Conservation (phyloP, 2,113 vertebrate species). For the Machaerirhynchus nigripectus region DNA sequence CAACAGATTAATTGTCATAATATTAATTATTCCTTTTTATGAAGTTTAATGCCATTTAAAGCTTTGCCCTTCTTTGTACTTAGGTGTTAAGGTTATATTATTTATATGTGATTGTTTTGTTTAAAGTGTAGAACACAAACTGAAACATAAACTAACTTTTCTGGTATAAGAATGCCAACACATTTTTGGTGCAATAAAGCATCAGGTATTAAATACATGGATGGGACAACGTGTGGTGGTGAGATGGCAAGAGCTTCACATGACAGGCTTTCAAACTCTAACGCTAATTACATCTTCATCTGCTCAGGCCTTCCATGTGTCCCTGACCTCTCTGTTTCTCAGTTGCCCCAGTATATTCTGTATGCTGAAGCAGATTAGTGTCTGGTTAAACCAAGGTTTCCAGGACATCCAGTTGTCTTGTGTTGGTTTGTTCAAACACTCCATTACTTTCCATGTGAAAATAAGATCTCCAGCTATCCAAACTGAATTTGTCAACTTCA, state of each 20-base stretch:
- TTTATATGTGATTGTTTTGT: neutral
- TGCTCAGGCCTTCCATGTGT: neutral
- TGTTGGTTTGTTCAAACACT: neutral
- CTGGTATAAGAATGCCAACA: neutral
- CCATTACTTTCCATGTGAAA: neutral
- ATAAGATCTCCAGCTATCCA: neutral
- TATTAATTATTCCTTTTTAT: constrained; percentile 32
- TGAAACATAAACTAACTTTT: neutral
- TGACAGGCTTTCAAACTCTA: neutral
- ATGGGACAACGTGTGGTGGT: neutral
- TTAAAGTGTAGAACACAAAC: neutral
- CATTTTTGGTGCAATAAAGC: neutral
- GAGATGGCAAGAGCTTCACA: neutral
- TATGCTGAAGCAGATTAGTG: neutral
- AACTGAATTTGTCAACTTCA: neutral
- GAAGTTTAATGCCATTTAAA: neutral
- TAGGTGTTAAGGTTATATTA: neutral
- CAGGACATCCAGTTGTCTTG: neutral
- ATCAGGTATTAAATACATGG: neutral
- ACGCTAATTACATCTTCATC: neutral
- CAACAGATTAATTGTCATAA: neutral
- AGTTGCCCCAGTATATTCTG: neutral
- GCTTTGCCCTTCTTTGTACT: neutral
- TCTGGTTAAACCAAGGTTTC: neutral
- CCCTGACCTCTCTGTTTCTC: neutral